phyloP scores from a whole-genome alignment of 2,113 vertebrate species.

The Centropristis striata region DNA sequence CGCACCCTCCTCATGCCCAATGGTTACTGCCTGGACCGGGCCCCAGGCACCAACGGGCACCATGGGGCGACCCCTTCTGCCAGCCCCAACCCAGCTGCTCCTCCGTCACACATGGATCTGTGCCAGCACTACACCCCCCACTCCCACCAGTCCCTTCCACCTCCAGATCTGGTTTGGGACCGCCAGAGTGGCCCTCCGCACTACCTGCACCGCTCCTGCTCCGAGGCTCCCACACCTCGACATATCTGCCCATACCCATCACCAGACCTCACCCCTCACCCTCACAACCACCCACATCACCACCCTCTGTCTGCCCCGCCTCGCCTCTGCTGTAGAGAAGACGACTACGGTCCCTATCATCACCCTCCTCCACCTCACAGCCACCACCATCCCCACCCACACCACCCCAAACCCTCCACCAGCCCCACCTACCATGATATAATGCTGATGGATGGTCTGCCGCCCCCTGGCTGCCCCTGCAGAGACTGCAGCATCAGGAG shows the following conservation, averaged over 20 bases:
- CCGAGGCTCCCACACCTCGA: constrained; percentile 80
- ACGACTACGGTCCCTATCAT: constrained; percentile 77
- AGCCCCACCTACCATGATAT: constrained; percentile 87
- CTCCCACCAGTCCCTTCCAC: constrained; percentile 81
- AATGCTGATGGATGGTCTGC: constrained; percentile 85
- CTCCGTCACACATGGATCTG: constrained; percentile 81
- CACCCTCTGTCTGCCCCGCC: constrained; percentile 70
- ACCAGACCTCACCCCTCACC: constrained; percentile 75
- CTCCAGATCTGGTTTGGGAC: constrained; percentile 87
- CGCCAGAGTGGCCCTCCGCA: constrained; percentile 78
- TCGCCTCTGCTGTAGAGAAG: constrained; percentile 79
- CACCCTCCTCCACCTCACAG: constrained; percentile 66
- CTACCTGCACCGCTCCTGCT: constrained; percentile 86
- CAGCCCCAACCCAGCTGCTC: constrained; percentile 55
- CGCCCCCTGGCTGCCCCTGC: constrained; percentile 83
- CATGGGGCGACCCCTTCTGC: constrained; percentile 64
- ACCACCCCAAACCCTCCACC: constrained; percentile 74
- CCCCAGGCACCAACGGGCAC: constrained; percentile 78
- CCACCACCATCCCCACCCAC: constrained; percentile 76
- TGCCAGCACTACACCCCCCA: constrained; percentile 85
- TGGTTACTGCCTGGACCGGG: constrained; percentile 84
- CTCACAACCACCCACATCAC: constrained; percentile 75
- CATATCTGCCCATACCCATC: constrained; percentile 84
- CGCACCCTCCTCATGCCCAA: constrained; percentile 83
- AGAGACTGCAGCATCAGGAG: constrained; percentile 87